Evolutionary conservation across 2,888 invertebrate genomes (phyloP).

Genomic region (Monochamus alternatus): DNA sequence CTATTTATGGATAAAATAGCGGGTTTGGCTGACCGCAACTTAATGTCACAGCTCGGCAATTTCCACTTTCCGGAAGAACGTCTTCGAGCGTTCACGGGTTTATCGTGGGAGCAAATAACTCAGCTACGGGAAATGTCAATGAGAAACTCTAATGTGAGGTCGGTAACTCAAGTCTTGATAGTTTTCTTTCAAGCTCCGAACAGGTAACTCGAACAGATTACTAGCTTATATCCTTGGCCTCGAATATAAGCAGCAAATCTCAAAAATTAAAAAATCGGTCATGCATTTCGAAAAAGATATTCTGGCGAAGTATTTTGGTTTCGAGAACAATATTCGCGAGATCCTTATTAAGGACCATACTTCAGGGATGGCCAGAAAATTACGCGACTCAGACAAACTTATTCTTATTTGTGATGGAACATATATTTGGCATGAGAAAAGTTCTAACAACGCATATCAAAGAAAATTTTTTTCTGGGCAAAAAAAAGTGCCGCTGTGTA

Average conservation of each 20-base stretch:
- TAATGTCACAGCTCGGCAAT: too few species aligned
- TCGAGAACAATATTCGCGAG: background rate
- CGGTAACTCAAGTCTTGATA: background rate
- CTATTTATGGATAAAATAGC: too few species aligned
- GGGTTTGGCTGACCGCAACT: too few species aligned
- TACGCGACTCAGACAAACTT: background rate
- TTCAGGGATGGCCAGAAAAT: background rate
- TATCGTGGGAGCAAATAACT: background rate
- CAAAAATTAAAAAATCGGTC: background rate
- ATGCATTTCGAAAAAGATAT: slow-evolving; percentile 4
- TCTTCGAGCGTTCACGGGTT: background rate
- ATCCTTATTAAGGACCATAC: too few species aligned
- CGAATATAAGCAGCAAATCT: background rate
- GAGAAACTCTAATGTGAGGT: background rate
- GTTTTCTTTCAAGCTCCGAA: background rate
- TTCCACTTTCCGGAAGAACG: too few species aligned
- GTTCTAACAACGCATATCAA: too few species aligned
- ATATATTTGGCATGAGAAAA: slow-evolving; percentile 8
- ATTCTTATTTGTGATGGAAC: background rate
- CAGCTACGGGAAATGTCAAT: slow-evolving; percentile 2
- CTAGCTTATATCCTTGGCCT: background rate
- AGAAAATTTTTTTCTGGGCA: too few species aligned
- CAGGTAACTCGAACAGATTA: background rate
- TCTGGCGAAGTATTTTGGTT: background rate
- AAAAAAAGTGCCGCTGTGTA: too few species aligned